These are phyloP conservation scores for Podocnemis expansa DNA, from an alignment of 2,113 vertebrate genomes.

Conservation along the genomic window DNA sequence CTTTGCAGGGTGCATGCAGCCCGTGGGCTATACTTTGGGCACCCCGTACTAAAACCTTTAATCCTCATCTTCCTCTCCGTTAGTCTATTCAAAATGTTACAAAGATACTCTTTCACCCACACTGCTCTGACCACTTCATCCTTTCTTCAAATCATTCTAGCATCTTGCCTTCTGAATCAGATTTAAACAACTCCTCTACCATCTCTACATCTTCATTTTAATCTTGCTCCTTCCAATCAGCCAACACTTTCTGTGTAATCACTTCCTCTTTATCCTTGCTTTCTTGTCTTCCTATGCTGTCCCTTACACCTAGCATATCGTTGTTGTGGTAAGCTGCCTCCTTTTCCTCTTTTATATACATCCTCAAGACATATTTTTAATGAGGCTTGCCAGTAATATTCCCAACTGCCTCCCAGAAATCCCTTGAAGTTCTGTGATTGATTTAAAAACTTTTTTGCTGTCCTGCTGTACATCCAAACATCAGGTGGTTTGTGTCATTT, in stretches of 20 bases:
- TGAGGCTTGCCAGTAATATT: not conserved
- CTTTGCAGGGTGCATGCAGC: too few relatives aligned
- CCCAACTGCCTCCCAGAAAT: not conserved
- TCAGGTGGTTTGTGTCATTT: not conserved
- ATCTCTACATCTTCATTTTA: not conserved
- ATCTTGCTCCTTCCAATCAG: not conserved
- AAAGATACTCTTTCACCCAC: not conserved
- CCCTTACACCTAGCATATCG: not conserved
- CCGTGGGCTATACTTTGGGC: too few relatives aligned
- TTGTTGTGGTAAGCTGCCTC: not conserved
- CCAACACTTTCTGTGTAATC: not conserved
- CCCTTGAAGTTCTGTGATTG: not conserved
- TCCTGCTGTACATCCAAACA: not conserved
- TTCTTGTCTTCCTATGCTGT: conserved; percentile 25
- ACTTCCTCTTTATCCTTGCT: not conserved
- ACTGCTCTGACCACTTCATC: not conserved
- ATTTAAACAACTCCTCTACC: not conserved
- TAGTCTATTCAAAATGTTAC: not conserved
- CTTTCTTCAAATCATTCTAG: not conserved
- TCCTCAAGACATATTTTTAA: not conserved
- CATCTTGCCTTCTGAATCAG: fast-evolving
- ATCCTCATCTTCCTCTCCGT: not conserved
- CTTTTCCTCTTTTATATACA: not conserved
- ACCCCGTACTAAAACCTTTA: not conserved
- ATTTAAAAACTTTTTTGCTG: not conserved